Conservation (phyloP, 2,113 vertebrate species). For the Glaucidium brasilianum region DNA sequence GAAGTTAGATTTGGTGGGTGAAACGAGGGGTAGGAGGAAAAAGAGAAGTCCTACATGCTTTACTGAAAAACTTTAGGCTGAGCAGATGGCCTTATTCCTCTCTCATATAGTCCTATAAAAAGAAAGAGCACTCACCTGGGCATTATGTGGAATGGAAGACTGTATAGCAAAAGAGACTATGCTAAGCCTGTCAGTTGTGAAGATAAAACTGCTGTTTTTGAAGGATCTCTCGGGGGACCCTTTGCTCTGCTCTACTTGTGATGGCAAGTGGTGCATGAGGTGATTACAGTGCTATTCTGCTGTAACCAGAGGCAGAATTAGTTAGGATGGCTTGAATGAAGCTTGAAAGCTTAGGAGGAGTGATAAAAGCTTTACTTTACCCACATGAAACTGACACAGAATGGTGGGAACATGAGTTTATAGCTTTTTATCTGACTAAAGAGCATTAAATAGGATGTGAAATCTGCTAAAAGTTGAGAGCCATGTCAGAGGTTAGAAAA, state of each 20-base stretch:
- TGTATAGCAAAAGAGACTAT: not conserved
- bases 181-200: not conserved
- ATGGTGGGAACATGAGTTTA: not conserved
- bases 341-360: not conserved
- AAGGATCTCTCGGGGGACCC: not conserved
- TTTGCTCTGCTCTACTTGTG: not conserved
- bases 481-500: not conserved
- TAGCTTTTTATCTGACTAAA: not conserved
- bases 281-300: not conserved
- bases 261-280: not conserved
- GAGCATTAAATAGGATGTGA: not conserved
- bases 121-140: not conserved
- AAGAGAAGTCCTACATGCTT: not conserved
- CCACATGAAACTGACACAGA: not conserved
- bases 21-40: not conserved
- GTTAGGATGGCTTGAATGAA: not conserved
- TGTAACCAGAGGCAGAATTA: not conserved
- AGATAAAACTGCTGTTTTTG: not conserved
- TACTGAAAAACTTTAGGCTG: not conserved
- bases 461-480: not conserved
- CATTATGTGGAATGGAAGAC: not conserved
- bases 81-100: not conserved
- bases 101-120: accelerated
- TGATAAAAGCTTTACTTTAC: not conserved
- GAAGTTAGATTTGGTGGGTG: not conserved